A percentile compares a stretch with the other conserved stretches of the same genome.
Conservation (phyloP, 2,888 invertebrate genomes). For the Ecliptopera silaceata region DNA sequence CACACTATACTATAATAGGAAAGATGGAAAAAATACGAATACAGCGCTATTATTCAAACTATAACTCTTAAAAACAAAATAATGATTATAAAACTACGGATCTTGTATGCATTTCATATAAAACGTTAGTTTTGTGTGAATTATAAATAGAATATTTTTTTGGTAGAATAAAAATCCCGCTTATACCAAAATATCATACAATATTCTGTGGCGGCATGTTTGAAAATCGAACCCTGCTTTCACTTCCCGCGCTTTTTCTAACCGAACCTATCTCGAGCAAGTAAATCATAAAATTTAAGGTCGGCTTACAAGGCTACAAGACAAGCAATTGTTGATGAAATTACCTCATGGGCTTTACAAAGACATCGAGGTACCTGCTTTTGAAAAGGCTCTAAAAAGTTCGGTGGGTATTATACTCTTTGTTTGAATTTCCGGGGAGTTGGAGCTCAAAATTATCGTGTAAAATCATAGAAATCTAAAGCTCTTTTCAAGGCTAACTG, state of each 20-base stretch:
- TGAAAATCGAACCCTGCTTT: slow-evolving; percentile 3
- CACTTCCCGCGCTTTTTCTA: slow-evolving; percentile 14
- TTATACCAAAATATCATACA: too few species aligned
- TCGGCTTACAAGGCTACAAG: slow-evolving; percentile 21
- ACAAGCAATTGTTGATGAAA: slow-evolving; percentile 21
- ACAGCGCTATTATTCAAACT: too few species aligned
- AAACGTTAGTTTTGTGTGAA: too few species aligned
- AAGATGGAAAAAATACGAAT: too few species aligned
- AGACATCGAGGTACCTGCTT: slow-evolving; percentile 10
- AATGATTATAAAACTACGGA: too few species aligned
- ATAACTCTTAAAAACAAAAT: too few species aligned
- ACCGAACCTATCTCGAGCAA: slow-evolving; percentile 7
- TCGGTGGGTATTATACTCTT: slow-evolving; percentile 16
- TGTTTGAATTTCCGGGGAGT: slow-evolving; percentile 34
- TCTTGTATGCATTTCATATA: too few species aligned
- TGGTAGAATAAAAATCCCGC: too few species aligned
- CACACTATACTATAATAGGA: too few species aligned
- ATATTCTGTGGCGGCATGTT: slow-evolving; percentile 4
- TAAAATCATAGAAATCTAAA: slow-evolving; percentile 5
- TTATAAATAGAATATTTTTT: too few species aligned
- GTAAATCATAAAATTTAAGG: slow-evolving; percentile 22
- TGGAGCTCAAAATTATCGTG: slow-evolving; percentile 1
- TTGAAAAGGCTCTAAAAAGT: slow-evolving; percentile 26
- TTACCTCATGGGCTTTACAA: slow-evolving; percentile 19
- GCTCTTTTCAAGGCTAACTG: slow-evolving; percentile 7